These are phyloP conservation scores for Cerastoderma edule DNA, from an alignment of 2,888 invertebrate species.

Conservation along the genomic window DNA sequence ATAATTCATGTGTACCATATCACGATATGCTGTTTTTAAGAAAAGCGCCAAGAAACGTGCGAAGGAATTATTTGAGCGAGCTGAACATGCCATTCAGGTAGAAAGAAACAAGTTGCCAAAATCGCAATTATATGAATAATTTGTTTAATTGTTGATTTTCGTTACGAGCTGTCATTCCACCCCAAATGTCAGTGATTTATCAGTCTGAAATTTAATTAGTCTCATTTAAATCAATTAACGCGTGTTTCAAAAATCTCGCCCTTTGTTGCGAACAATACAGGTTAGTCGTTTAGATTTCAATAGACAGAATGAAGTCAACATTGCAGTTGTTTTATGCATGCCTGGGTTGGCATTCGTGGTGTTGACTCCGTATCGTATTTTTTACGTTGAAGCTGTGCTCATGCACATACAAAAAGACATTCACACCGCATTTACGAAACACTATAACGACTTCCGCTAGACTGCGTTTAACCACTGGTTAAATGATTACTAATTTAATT, in stretches of 20 bases:
- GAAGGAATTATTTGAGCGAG: too few species aligned
- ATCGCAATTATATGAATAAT: conserved; percentile 41
- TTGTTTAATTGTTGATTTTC: conserved; percentile 36
- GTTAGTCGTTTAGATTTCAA: conserved; percentile 48
- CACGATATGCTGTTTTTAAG: too few species aligned
- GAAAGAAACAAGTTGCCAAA: conserved; percentile 18
- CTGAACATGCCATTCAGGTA: too few species aligned
- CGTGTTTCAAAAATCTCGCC: conserved; percentile 53
- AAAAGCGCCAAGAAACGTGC: too few species aligned
- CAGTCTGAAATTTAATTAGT: conserved; percentile 57
- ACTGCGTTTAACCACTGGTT: conserved; percentile 24
- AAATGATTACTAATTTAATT: conserved; percentile 57
- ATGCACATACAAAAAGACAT: conserved; percentile 28
- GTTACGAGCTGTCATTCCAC: conserved; percentile 47
- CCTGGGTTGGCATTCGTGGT: conserved; percentile 19
- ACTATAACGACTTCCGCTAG: conserved; percentile 39
- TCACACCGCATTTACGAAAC: conserved; percentile 41
- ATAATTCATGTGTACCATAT: too few species aligned
- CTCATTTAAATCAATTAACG: conserved; percentile 65
- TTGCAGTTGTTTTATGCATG: conserved; percentile 39
- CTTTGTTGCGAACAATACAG: conserved; percentile 52
- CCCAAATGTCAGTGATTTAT: conserved; percentile 56
- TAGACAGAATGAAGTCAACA: conserved; percentile 21
- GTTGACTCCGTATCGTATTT: not conserved
- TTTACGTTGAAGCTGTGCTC: conserved; percentile 19